Evolutionary conservation across 2,888 invertebrate genomes (phyloP), one percentile per base, ranked within the genome.

Genomic region (Punctoribates punctum): DNA sequence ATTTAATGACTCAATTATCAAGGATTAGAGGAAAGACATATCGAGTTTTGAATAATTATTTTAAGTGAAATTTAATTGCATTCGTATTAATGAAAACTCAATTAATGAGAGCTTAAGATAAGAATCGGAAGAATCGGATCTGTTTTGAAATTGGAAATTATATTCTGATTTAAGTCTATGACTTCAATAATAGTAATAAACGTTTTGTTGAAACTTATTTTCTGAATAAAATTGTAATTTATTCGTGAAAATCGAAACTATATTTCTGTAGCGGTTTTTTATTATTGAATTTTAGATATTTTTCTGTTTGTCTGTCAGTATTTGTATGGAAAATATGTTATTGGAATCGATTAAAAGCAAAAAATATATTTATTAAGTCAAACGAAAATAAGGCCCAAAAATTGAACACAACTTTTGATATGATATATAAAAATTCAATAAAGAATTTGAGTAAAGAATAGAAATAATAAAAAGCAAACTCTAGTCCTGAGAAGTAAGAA

Each of bases 341-440:
- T 60, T n/a, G 54, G 20, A 54, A 54, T 54, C 54, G 54, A 54
- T 54, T 54, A 8, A 17, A 48, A 54, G n/a, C 20, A 34, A 11
- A 27, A 60, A 25, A 57, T 57, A 60, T 60, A 60, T 60, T 25
- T 60, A 60, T 60, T 60, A 17, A 27, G 29, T 60, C 15, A 27
- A 29, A 60, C 6, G 27, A 8, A 27, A 27, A 60, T n/a, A 25
- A 5, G 4, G 25, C 4, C 4, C 4, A 34, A 34, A 34, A 34
- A 5, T 34, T 8, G 8, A 34, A 57, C 20, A 57, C 11, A 60
- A 60, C 27, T 60, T 60, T 27, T 60, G 60, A 60, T 60, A 60
- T 60, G 27, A 60, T 25, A 60, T 60, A 27, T 25, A 60, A 27
- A 27, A 60, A 60, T 60, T 60, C 60, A 60, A 60, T 60, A 60